Evolutionary conservation across 2,888 invertebrate genomes (phyloP).

Genomic region (Zaprionus lineosus): DNA sequence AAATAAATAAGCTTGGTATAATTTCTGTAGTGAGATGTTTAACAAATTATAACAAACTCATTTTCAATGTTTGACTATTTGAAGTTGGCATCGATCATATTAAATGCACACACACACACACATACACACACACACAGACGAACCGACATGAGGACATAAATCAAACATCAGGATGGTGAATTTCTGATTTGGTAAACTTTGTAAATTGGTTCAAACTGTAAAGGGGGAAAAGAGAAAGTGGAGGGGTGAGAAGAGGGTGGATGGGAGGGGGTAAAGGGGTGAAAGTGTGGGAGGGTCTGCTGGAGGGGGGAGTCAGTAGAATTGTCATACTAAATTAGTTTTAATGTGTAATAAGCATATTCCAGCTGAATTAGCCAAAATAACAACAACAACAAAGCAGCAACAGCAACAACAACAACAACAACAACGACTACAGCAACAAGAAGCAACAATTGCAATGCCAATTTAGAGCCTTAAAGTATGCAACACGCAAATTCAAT

Average conservation of each 20-base stretch:
- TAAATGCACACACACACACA: conserved; percentile 25
- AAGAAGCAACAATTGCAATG: conserved; percentile 47
- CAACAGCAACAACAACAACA: conserved; percentile 20
- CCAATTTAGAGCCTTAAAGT: conserved; percentile 69
- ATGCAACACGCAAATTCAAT: conserved; percentile 71
- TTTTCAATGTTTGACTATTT: conserved; percentile 19
- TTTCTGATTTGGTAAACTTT: conserved; percentile 27
- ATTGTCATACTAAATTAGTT: conserved; percentile 71
- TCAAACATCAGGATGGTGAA: conserved; percentile 9
- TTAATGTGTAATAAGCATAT: conserved; percentile 76
- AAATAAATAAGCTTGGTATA: no score
- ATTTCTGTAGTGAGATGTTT: no score
- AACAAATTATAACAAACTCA: not conserved
- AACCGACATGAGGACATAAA: not conserved
- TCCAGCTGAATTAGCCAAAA: conserved; percentile 66
- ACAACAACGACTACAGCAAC: conserved; percentile 7
- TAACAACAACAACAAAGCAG: conserved; percentile 43
- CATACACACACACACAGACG: not conserved
- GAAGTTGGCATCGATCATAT: conserved; percentile 31
- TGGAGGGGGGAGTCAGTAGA: conserved; percentile 26
- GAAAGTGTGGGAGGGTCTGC: no score
- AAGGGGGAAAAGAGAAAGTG: no score
- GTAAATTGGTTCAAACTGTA: conserved; percentile 17
- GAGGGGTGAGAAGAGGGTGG: no score
- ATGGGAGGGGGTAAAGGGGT: no score